Percentiles rank a stretch among this genome's conserved stretches.
phyloP scores from a whole-genome alignment of 2,113 vertebrate species.

The Heteronetta atricapilla region DNA sequence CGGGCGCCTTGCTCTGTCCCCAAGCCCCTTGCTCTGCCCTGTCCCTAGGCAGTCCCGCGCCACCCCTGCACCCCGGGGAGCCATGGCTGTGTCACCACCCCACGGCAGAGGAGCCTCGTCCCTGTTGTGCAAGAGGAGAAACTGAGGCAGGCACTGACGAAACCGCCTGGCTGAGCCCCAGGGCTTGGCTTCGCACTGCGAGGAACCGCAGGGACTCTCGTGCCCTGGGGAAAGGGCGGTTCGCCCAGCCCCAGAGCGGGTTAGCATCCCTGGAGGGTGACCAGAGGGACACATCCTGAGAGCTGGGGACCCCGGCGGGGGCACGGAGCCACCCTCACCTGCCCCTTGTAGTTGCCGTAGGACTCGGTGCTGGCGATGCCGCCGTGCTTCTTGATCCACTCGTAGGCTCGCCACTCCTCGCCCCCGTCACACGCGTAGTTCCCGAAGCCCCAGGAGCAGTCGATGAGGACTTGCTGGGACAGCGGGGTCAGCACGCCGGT shows the following conservation, averaged over 20 bases:
- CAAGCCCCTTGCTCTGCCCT: background rate
- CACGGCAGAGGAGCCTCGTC: background rate
- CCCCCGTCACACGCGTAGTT: conserved; percentile 84
- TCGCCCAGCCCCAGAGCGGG: background rate
- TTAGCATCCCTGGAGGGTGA: background rate
- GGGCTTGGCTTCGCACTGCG: background rate
- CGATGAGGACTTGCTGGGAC: conserved; percentile 86
- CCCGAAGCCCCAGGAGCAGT: conserved; percentile 86
- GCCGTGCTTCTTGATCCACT: conserved; percentile 85
- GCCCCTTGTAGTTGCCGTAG: conserved; percentile 81
- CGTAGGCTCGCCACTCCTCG: conserved; percentile 83
- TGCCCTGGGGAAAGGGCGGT: accelerated
- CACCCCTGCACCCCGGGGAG: background rate
- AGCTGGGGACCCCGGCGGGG: accelerated
- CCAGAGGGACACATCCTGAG: accelerated
- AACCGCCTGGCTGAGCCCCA: background rate
- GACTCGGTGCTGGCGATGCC: conserved; percentile 82
- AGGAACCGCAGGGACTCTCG: background rate
- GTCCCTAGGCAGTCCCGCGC: background rate
- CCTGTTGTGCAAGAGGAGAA: conserved; percentile 17
- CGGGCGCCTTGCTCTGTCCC: accelerated
- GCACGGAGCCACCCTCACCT: conserved; percentile 49
- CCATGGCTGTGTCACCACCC: background rate
- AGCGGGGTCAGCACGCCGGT: conserved; percentile 77
- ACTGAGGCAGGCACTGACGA: background rate